These are phyloP conservation scores for Leistus spinibarbis DNA, from an alignment of 2,888 invertebrate genomes.

Conservation along the genomic window DNA sequence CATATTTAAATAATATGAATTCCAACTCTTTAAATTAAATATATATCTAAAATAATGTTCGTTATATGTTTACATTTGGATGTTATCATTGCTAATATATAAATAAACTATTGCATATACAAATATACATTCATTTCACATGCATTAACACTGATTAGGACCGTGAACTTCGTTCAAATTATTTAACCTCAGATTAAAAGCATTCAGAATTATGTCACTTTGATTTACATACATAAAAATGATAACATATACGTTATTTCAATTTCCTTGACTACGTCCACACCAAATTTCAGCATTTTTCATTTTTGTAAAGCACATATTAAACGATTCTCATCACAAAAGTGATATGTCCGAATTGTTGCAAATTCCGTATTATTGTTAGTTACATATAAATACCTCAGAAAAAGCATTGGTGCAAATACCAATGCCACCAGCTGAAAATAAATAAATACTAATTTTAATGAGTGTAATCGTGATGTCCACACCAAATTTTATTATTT, in stretches of 20 bases:
- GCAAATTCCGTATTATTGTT: not conserved
- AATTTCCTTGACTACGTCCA: not conserved
- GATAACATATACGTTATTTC: not conserved
- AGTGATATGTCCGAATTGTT: not conserved
- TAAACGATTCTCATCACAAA: too few species aligned
- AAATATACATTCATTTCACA: not conserved
- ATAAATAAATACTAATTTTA: not conserved
- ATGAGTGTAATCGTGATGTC: not conserved
- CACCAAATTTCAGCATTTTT: not conserved
- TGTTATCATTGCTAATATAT: not conserved
- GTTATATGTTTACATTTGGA: not conserved
- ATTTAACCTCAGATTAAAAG: slow-evolving; percentile 35
- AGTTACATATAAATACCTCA: not conserved
- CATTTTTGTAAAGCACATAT: too few species aligned
- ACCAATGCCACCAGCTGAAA: too few species aligned
- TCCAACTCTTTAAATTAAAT: too few species aligned
- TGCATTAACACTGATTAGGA: slow-evolving; percentile 25
- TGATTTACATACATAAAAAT: not conserved
- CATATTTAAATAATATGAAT: too few species aligned
- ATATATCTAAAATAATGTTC: too few species aligned
- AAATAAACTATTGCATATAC: not conserved
- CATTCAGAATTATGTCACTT: slow-evolving; percentile 6
- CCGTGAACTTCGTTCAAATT: slow-evolving; percentile 26
- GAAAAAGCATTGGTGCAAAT: too few species aligned
- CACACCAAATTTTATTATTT: too few species aligned